Base-by-base conservation (phyloP, 2,797 vertebrate species). In the Pterois miles region DNA sequence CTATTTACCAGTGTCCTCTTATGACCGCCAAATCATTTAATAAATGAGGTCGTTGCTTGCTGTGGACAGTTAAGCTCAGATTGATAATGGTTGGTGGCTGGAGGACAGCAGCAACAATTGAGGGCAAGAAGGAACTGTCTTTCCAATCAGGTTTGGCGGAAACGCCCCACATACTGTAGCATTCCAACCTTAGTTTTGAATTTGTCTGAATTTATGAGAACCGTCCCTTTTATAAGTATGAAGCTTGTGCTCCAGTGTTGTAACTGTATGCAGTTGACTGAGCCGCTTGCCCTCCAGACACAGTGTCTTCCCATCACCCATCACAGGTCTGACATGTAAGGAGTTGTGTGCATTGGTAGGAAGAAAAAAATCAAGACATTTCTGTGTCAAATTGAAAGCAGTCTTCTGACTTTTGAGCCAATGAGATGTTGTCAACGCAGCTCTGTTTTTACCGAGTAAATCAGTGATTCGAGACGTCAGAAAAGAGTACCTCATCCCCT, bases 401-500 rank as follows among this genome's bases (percentile, higher is more conserved):
- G 31, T 59, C 25, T 36, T 73, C 25, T 73, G 43, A 64, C 13
- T 43, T 70, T 71, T 67, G 56, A 79, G 68, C 27, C 31, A 65
- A 69, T 38, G 50, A 73, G 80, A 67, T 69, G 66, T 73, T 81
- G 33, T 50, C 54, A 63, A 54, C 14, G 22, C 48, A 1, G n/a
- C 50, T 65, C 40, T 0, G 6, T 58, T 83, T 29, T 57, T 50
- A 58, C 56, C 56, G 18, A 33, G 40, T 69, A 82, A 74, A 82
- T 73, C 71, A 63, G 58, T 52, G 65, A 73, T 81, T 81, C 20
- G 56, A 71, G 54, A 78, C 0, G 53, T 78, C 73, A 56, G 64
- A 33, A 71, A 65, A 52, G 20, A 76, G 48, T 25, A 31, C 8
- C 64, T 63, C 40, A 14, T 65, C 8, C 23, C 54, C n/a, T 31